Percentiles rank a stretch among this genome's conserved stretches.
Evolutionary conservation across 2,888 invertebrate species (phyloP).

Genomic region (Coelopa pilipes): DNA sequence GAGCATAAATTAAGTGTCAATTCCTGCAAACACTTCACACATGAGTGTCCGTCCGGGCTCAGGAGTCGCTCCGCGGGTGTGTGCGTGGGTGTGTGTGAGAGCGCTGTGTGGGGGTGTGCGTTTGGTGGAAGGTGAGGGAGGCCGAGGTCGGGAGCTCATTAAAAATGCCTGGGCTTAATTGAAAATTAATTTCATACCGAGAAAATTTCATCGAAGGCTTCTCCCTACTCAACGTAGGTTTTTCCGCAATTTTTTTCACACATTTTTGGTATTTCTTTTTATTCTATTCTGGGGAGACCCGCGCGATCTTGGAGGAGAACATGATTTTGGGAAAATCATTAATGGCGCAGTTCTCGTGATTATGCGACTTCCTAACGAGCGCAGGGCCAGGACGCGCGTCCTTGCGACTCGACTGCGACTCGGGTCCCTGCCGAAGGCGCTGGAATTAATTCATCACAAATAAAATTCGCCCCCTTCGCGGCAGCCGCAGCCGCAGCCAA

Average conservation of each 20-base stretch:
- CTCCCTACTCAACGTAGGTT: neutral
- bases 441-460: constrained; percentile 19
- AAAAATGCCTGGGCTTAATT: constrained; percentile 4
- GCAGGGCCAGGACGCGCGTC: neutral
- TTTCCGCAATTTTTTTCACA: neutral
- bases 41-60: neutral
- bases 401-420: too few species aligned
- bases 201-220: neutral
- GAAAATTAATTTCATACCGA: constrained; percentile 9
- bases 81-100: too few species aligned
- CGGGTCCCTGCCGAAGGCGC: neutral
- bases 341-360: neutral
- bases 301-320: neutral
- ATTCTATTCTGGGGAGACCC: too few species aligned
- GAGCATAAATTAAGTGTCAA: constrained; percentile 16
- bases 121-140: too few species aligned
- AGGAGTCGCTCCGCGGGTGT: neutral
- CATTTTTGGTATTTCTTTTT: too few species aligned
- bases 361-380: neutral
- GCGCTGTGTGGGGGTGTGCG: too few species aligned
- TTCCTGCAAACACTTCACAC: neutral
- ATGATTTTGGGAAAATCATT: too few species aligned
- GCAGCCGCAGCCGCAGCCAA: constrained; percentile 1
- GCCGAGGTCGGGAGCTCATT: neutral
- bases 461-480: constrained; percentile 12